Evolutionary conservation across 2,113 vertebrate species (phyloP).

Genomic region (Rousettus leschenaultii): DNA sequence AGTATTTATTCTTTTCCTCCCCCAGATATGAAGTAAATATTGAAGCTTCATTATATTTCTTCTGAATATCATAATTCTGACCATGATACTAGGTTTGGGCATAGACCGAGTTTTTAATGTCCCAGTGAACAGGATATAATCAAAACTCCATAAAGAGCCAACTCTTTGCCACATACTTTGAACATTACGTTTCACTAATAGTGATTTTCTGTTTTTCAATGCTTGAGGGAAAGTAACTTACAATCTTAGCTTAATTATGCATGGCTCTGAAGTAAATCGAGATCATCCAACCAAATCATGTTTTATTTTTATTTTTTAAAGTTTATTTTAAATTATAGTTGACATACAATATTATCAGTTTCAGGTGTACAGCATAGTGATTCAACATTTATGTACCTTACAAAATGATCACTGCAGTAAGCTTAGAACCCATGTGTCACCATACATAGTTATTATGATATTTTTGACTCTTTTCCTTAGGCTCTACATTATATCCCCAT

Average conservation of each 20-base stretch:
- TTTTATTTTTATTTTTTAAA: not conserved
- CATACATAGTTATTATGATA: not conserved
- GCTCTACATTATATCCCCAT: not conserved
- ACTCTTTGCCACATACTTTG: slow-evolving; percentile 23
- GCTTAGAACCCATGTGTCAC: not conserved
- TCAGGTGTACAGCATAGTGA: not conserved
- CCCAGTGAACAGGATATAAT: slow-evolving; percentile 56
- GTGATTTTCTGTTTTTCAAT: slow-evolving; percentile 43
- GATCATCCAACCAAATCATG: not conserved
- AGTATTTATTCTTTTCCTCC: slow-evolving; percentile 5
- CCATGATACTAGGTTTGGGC: slow-evolving; percentile 62
- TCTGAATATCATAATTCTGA: slow-evolving; percentile 43
- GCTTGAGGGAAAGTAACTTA: slow-evolving; percentile 15
- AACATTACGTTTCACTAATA: slow-evolving; percentile 35
- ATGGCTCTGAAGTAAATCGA: not conserved
- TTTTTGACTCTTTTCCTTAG: not conserved
- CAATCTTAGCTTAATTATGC: slow-evolving; percentile 22
- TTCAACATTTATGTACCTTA: not conserved
- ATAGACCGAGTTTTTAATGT: slow-evolving; percentile 58
- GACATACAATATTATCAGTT: not conserved
- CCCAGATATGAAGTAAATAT: slow-evolving; percentile 39
- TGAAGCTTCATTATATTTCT: slow-evolving; percentile 42
- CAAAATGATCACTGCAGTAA: not conserved
- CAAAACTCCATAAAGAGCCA: slow-evolving; percentile 58
- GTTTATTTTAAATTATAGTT: not conserved